Percentiles rank a stretch among this genome's conserved stretches.
These are phyloP conservation scores for Apotomis turbidana DNA, from an alignment of 2,888 invertebrate genomes.

Conservation along the genomic window DNA sequence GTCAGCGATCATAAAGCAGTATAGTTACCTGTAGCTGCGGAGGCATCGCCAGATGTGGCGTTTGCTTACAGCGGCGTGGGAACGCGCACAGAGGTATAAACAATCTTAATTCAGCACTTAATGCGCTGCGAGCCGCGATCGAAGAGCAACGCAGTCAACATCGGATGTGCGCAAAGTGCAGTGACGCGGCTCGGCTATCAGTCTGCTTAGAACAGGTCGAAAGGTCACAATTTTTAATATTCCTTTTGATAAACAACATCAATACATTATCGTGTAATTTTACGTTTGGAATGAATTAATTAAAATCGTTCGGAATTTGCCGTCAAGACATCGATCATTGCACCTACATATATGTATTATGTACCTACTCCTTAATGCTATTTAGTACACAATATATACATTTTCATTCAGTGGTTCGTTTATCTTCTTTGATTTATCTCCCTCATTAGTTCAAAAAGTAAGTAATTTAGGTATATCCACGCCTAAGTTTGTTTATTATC, in stretches of 20 bases:
- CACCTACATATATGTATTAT: no score
- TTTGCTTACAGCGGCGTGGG: conserved; percentile 37
- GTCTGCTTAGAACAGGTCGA: conserved; percentile 4
- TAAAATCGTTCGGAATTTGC: no score
- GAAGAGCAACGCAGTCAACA: conserved; percentile 23
- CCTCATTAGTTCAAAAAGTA: no score
- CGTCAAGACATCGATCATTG: no score
- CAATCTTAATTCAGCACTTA: conserved; percentile 32
- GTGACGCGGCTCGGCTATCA: conserved; percentile 14
- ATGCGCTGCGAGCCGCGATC: conserved; percentile 7
- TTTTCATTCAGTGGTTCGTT: no score
- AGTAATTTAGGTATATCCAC: no score
- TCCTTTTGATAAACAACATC: not conserved
- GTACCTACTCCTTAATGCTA: no score
- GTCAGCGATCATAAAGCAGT: conserved; percentile 50
- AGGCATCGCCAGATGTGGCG: conserved; percentile 59
- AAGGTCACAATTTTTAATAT: conserved; percentile 16
- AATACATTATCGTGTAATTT: not conserved
- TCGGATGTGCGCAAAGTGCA: conserved; percentile 6
- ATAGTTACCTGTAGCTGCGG: conserved; percentile 56
- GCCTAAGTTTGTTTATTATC: no score
- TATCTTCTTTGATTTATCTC: no score
- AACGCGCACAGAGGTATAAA: conserved; percentile 21
- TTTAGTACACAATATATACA: no score
- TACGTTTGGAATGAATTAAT: not conserved